Percentiles rank a stretch among this genome's conserved stretches.
Evolutionary conservation across 2,113 vertebrate genomes (phyloP).

Genomic region (Apus apus): DNA sequence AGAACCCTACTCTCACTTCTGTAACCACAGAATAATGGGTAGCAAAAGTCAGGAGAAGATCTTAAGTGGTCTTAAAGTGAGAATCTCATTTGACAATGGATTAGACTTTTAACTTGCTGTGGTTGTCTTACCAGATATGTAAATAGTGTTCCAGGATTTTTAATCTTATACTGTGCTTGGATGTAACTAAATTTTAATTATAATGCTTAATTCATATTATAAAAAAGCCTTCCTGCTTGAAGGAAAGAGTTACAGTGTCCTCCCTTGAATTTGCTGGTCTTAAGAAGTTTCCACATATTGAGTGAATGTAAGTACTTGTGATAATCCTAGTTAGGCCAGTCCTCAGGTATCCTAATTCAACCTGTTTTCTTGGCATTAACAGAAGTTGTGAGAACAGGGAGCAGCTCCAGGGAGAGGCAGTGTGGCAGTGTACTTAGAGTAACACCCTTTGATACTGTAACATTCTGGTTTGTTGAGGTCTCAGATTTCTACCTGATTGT

Average conservation of each 20-base stretch:
- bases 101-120: background rate
- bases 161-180: background rate
- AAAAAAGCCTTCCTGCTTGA: background rate
- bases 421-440: background rate
- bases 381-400: background rate
- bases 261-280: background rate
- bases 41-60: background rate
- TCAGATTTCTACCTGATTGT: background rate
- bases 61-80: background rate
- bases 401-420: background rate
- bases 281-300: background rate
- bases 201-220: background rate
- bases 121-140: background rate
- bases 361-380: background rate
- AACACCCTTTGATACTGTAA: background rate
- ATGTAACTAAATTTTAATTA: background rate
- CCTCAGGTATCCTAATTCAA: background rate
- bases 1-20: background rate
- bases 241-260: background rate
- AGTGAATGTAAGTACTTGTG: background rate
- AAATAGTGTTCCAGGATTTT: background rate
- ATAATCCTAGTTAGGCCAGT: background rate
- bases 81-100: background rate
- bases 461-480: background rate
- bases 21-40: background rate